Conservation (phyloP, 2,113 vertebrate species). For the Anhinga rufa region DNA sequence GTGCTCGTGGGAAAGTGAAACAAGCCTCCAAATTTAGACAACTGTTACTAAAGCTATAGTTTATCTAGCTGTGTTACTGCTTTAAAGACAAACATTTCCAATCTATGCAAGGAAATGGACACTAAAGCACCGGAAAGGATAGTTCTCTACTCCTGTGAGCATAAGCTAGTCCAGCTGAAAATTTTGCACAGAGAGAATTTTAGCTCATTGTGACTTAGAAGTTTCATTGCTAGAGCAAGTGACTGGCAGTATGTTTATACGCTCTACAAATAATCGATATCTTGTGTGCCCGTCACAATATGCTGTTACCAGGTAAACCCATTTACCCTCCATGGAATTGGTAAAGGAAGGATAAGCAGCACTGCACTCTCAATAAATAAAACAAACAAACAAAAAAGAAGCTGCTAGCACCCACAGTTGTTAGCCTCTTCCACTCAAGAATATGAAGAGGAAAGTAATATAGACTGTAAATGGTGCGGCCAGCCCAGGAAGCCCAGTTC, state of each 20-base stretch:
- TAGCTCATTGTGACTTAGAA: not conserved
- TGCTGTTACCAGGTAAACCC: conserved; percentile 22
- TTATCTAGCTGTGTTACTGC: not conserved
- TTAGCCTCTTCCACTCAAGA: conserved; percentile 19
- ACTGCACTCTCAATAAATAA: not conserved
- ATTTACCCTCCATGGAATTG: not conserved
- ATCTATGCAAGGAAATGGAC: not conserved
- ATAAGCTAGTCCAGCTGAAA: not conserved
- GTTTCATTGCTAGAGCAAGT: not conserved
- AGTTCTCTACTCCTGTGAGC: not conserved
- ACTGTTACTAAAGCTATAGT: not conserved
- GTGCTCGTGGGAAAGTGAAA: not conserved
- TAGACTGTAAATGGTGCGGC: conserved; percentile 17
- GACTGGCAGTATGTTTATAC: not conserved
- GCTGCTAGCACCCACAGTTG: not conserved
- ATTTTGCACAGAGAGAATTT: not conserved
- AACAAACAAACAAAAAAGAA: too few species aligned
- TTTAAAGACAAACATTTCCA: not conserved
- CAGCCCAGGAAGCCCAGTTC: not conserved
- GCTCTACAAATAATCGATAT: not conserved
- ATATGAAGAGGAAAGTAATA: not conserved
- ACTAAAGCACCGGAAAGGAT: not conserved
- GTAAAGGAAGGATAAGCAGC: not conserved
- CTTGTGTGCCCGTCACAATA: not conserved
- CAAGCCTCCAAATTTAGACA: not conserved